phyloP scores from a whole-genome alignment of 2,113 vertebrate genomes.

The Protobothrops flavoviridis region DNA sequence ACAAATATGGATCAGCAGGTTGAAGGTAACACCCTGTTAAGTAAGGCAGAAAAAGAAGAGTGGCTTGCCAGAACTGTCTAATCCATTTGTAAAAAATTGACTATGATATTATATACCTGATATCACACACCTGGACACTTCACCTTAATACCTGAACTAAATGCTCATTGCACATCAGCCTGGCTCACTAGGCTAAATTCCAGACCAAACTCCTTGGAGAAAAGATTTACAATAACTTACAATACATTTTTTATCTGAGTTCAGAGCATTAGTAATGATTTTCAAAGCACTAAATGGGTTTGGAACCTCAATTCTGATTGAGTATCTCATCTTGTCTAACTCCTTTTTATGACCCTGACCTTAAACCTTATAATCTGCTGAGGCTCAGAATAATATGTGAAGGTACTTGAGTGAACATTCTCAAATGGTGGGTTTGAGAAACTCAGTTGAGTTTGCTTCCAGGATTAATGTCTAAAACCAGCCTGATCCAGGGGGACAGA shows the following conservation, averaged over 20 bases:
- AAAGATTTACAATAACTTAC: not conserved
- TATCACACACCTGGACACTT: not conserved
- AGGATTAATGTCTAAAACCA: not conserved
- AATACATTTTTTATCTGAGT: not conserved
- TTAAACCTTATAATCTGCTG: not conserved
- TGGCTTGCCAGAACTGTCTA: not conserved
- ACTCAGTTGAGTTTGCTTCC: not conserved
- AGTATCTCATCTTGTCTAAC: not conserved
- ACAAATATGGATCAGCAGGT: not conserved
- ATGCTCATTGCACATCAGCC: not conserved
- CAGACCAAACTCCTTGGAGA: not conserved
- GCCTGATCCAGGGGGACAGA: not conserved
- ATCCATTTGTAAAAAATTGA: not conserved
- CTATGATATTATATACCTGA: not conserved
- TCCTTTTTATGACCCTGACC: not conserved
- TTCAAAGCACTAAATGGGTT: not conserved
- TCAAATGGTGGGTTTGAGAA: not conserved
- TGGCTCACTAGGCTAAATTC: not conserved
- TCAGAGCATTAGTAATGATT: not conserved
- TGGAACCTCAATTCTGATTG: not conserved
- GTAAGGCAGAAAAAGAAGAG: not conserved
- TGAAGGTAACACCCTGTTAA: not conserved
- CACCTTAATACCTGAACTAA: not conserved
- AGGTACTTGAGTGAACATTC: not conserved
- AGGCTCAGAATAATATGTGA: not conserved